A percentile compares a stretch with the other conserved stretches of the same genome.
Conservation (phyloP, 2,797 vertebrate genomes). For the Melanotaenia nigrans region DNA sequence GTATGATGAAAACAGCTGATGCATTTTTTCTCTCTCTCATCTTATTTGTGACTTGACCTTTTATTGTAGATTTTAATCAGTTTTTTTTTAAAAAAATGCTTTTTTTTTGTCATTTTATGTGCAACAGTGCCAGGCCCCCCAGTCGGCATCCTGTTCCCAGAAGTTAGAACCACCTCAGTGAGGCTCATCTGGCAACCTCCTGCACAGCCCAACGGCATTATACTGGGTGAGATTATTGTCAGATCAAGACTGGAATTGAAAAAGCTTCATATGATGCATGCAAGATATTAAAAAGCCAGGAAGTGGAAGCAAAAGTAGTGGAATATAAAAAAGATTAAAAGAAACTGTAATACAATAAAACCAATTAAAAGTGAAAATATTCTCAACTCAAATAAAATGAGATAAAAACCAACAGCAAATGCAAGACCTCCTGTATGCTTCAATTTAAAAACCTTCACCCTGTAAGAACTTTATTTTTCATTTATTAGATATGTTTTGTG, state of each 20-base stretch:
- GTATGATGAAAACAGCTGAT: not conserved
- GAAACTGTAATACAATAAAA: not conserved
- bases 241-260: constrained; percentile 5
- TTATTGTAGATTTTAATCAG: not conserved
- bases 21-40: not conserved
- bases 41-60: not conserved
- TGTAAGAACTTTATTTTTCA: not conserved
- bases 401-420: constrained; percentile 10
- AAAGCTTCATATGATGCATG: not conserved
- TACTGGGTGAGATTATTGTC: constrained; percentile 86
- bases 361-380: not conserved
- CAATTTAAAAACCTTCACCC: not conserved
- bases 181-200: constrained; percentile 96
- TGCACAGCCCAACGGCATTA: constrained; percentile 91
- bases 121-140: constrained; percentile 92
- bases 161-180: constrained; percentile 93
- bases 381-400: not conserved
- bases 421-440: not conserved
- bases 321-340: constrained; percentile 6
- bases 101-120: constrained; percentile 1
- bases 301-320: not conserved
- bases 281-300: constrained; percentile 17
- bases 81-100: not conserved
- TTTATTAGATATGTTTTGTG: constrained; percentile 13
- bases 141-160: constrained; percentile 94